Base-by-base conservation (phyloP, 2,113 vertebrate species). In the Psilopogon haemacephalus region DNA sequence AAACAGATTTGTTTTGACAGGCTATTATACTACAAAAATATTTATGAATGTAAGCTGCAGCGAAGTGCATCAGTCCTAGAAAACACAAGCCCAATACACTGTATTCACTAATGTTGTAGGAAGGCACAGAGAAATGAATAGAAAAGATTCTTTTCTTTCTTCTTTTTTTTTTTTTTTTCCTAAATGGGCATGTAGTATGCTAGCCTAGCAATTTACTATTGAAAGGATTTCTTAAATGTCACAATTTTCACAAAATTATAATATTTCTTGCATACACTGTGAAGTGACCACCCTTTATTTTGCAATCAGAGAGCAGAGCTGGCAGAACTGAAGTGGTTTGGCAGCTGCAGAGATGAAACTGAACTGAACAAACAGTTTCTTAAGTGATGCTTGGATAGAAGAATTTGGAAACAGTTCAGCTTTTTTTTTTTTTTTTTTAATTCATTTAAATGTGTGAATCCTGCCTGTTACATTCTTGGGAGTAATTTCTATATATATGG, bases 1-100 rank as follows among this genome's bases (percentile, higher is more conserved):
- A 97, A 97, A 97, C 98, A 98, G 97, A 98, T 98, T 98, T 98
- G 97, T 98, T 98, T 98, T 98, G 98, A 97, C 97, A 98, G 84
- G 50, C 81, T 96, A 97, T 97, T 97, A 96, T 96, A 95, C 95
- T 96, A 96, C 95, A 96, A 97, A 98, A 97, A 97, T 97, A 97
- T 97, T 98, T 97, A 95, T 96, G 95, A 98, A 96, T 93, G 96
- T 97, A 98, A 97, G 96, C 97, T 97, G 80, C 95, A 95, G 96
- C 85, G 89, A 97, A 97, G 95, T 96, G 60, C 92, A 92, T 90
- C 95, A 94, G 85, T 93, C 88, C 93, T 90, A 94, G 89, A 97
- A 97, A 97, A 95, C 46, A 62, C 59, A 80, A 69, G 93, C 32
- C 70, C 23, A 6, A 75, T 33, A 82, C 73, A 90, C 48, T 83